phyloP scores from a whole-genome alignment of 2,797 vertebrate species.

The Microctenopoma stevenorrisi region DNA sequence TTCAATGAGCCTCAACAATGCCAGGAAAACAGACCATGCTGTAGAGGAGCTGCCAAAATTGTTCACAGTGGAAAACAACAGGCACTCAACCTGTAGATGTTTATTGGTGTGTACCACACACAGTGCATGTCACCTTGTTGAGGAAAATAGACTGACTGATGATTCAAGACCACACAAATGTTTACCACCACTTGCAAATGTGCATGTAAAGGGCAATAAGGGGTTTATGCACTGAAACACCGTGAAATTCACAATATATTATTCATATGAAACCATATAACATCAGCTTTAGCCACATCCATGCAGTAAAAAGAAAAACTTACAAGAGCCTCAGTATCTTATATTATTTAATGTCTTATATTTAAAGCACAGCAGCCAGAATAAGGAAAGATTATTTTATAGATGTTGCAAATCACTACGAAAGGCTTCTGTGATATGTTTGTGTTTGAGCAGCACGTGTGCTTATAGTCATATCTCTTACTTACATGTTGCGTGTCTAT shows the following conservation, averaged over 20 bases:
- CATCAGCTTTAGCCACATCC: background rate
- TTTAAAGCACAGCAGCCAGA: background rate
- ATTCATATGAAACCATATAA: too few relatives aligned
- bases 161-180: conserved; percentile 15
- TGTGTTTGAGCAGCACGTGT: background rate
- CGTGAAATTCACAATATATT: background rate
- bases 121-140: conserved; percentile 46
- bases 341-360: too few relatives aligned
- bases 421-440: background rate
- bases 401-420: background rate
- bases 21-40: conserved; percentile 34
- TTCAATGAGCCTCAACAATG: conserved; percentile 46
- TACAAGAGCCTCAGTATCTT: too few relatives aligned
- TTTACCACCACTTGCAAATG: conserved; percentile 22
- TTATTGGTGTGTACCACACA: conserved; percentile 41
- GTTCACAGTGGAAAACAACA: conserved; percentile 31
- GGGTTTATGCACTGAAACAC: conserved; percentile 9
- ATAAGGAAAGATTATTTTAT: background rate
- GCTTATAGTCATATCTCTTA: conserved; percentile 10
- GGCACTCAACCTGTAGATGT: conserved; percentile 40
- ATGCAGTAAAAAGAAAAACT: background rate
- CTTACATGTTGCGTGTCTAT: conserved; percentile 31
- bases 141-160: conserved; percentile 46
- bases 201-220: conserved; percentile 28
- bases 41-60: conserved; percentile 42